A percentile compares a stretch with the other conserved stretches of the same genome.
phyloP scores from a whole-genome alignment of 2,797 vertebrate species.

The Pangasius krempfi region DNA sequence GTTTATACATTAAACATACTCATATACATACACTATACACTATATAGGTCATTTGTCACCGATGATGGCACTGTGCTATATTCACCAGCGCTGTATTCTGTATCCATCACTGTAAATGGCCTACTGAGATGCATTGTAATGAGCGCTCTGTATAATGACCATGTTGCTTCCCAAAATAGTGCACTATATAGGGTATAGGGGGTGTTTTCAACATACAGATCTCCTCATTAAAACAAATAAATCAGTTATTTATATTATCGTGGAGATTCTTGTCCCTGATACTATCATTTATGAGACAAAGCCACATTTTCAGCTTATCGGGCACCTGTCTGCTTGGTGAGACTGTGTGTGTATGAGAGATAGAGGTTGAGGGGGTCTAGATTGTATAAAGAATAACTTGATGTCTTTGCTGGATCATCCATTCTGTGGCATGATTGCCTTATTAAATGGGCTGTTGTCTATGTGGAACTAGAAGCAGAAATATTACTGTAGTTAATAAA shows the following conservation, averaged over 20 bases:
- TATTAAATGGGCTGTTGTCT: not conserved
- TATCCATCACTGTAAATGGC: not conserved
- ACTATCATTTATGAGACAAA: conserved; percentile 69
- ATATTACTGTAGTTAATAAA: not conserved
- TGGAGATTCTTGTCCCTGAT: conserved; percentile 63
- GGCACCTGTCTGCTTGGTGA: conserved; percentile 67
- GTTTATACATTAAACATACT: not conserved
- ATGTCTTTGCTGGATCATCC: conserved; percentile 28
- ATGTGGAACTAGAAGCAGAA: not conserved
- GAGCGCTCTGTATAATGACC: not conserved
- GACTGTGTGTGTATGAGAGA: conserved; percentile 34
- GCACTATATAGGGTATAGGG: not conserved
- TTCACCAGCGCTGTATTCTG: not conserved
- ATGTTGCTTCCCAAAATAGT: not conserved
- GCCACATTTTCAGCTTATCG: conserved; percentile 74
- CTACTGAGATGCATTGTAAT: not conserved
- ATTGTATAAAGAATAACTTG: conserved; percentile 45
- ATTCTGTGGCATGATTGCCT: conserved; percentile 11
- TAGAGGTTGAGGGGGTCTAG: conserved; percentile 5
- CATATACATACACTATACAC: not conserved
- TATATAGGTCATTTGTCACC: not conserved
- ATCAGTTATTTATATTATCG: conserved; percentile 73
- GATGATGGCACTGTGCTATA: not conserved
- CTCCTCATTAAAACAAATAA: conserved; percentile 77
- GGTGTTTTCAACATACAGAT: not conserved